Base-by-base conservation (phyloP, 2,113 vertebrate species). In the Lepisosteus osseus region DNA sequence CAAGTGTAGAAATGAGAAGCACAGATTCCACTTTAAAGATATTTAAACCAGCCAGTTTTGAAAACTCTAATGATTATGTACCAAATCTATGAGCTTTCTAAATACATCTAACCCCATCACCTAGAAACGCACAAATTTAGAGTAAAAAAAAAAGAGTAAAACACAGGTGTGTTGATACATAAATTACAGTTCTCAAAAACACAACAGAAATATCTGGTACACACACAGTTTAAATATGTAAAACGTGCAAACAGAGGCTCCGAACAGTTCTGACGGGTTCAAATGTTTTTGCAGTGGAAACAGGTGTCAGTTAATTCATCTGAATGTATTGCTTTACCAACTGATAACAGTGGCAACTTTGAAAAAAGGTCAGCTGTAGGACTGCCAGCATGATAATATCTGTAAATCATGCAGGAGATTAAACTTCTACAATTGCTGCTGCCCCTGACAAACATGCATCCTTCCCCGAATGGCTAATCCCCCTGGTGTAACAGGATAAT, bases 331-430 rank as follows among this genome's bases (percentile, higher is more conserved):
- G 78, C 77, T 77, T 71, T 72, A 70, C 74, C 72, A 75, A 75
- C 41, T 15, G 61, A 29, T 55, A 77, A 72, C 66, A 62, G 17
- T 67, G 63, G 64, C 45, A 71, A 69, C 54, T 44, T 54, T 44
- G 72, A 74, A 59, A 75, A 54, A 59, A 77, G 78, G 75, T 78
- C 82, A 77, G 70, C 3, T 55, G 69, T 61, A 74, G 71, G 72
- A 79, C 80, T 77, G 73, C 72, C 71, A 78, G 72, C 74, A 67
- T 14, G 54, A 63, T 76, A 76, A 76, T 72, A 72, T 43, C 72
- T 61, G 74, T 41, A 59, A 59, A 59, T n/a, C 57, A 13, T 59
- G 13, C 5, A 13, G 13, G n/a, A 59, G n/a, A 6, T n/a, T 59
- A 1, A 15, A 59, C 2, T 59, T 2, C 7, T 59, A 59, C 11